Evolutionary conservation across 1,140 invertebrate species (phyloP).

Genomic region (Dreissena polymorpha): DNA sequence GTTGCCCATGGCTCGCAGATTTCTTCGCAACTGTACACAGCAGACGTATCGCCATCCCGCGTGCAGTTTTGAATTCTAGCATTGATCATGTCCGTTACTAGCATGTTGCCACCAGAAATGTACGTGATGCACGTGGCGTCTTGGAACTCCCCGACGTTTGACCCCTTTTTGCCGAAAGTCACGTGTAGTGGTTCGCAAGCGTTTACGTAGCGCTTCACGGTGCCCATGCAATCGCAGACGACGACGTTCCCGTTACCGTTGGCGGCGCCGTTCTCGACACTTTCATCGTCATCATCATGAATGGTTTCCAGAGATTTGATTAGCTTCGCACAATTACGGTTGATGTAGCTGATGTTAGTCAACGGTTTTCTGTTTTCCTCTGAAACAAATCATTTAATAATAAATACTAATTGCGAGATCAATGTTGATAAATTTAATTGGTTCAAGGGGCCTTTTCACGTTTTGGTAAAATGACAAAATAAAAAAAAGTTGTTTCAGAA

Average conservation of each 20-base stretch:
- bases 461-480: no score
- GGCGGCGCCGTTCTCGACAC: not conserved
- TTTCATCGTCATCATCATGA: not conserved
- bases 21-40: conserved; percentile 45
- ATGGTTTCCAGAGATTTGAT: not conserved
- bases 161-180: conserved; percentile 53
- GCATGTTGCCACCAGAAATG: conserved; percentile 27
- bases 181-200: not conserved
- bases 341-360: conserved; percentile 21
- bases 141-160: conserved; percentile 53
- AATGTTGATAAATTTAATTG: no score
- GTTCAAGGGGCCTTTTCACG: no score
- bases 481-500: no score
- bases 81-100: conserved; percentile 63
- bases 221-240: not conserved
- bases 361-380: not conserved
- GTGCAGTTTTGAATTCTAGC: conserved; percentile 54
- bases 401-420: not conserved
- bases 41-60: conserved; percentile 5
- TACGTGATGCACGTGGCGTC: conserved; percentile 55
- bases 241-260: conserved; percentile 1
- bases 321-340: conserved; percentile 14
- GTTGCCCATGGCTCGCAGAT: conserved; percentile 53
- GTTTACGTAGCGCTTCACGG: not conserved
- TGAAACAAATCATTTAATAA: not conserved